Evolutionary conservation across 2,113 vertebrate species (phyloP).

Genomic region (Phylloscopus trochiloides): DNA sequence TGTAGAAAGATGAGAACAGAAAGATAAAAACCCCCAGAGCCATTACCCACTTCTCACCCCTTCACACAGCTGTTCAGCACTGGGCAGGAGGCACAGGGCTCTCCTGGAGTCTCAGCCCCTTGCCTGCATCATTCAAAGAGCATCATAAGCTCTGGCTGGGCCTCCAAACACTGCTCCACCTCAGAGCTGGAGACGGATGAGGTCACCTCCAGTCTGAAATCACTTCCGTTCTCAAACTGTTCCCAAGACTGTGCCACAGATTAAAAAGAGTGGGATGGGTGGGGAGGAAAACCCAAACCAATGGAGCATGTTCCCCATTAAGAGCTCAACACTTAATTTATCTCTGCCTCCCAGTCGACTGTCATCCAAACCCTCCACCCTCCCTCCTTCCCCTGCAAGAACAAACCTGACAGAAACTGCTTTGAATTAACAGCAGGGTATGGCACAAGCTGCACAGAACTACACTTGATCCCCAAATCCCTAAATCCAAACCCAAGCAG

Average conservation of each 20-base stretch:
- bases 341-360: background rate
- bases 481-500: background rate
- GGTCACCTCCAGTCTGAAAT: constrained; percentile 55
- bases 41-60: background rate
- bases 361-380: background rate
- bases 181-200: constrained; percentile 34
- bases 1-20: background rate
- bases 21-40: background rate
- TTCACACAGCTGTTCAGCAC: fast-evolving
- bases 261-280: background rate
- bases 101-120: background rate
- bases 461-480: background rate
- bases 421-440: background rate
- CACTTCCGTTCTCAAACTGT: constrained; percentile 38
- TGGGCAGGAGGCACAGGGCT: background rate
- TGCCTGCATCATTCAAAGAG: fast-evolving
- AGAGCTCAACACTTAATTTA: constrained; percentile 42
- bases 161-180: background rate
- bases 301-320: background rate
- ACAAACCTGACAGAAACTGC: background rate
- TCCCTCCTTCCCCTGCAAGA: background rate
- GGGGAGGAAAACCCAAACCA: constrained; percentile 30
- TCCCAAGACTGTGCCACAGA: background rate
- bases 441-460: background rate
- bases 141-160: background rate